A percentile compares a stretch with the other conserved stretches of the same genome.
Conservation (phyloP, 1,140 invertebrate species). For the Stegodyphus mimosarum region DNA sequence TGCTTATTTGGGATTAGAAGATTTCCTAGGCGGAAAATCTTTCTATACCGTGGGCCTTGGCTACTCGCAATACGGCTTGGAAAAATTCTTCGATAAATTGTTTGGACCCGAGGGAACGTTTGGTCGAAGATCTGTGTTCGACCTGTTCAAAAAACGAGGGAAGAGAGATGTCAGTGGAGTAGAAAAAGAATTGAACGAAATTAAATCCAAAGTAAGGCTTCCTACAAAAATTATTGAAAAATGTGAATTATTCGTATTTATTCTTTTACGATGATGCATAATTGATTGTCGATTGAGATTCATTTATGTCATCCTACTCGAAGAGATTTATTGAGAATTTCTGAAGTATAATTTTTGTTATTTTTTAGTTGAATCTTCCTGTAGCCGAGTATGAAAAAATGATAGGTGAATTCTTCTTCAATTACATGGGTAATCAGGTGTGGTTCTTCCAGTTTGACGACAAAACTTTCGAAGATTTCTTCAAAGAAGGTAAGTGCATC, state of each 20-base stretch:
- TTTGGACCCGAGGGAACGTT: conserved; percentile 55
- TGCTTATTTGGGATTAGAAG: conserved; percentile 47
- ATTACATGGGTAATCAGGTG: conserved; percentile 36
- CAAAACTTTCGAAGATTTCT: conserved; percentile 45
- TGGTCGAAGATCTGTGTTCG: conserved; percentile 50
- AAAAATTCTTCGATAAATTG: conserved; percentile 56
- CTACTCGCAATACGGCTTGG: conserved; percentile 45
- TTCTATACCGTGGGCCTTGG: conserved; percentile 39
- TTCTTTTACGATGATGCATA: no score
- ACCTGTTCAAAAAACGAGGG: conserved; percentile 46
- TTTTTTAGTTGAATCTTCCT: conserved; percentile 48
- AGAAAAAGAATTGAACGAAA: conserved; percentile 59
- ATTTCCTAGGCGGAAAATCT: conserved; percentile 48
- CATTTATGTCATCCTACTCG: no score
- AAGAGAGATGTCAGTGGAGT: conserved; percentile 38
- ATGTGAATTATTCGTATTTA: neutral
- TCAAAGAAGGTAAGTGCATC: conserved; percentile 23
- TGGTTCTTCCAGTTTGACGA: conserved; percentile 55
- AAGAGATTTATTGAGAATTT: no score
- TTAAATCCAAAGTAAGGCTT: conserved; percentile 45
- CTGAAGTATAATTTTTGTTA: neutral
- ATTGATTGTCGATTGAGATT: no score
- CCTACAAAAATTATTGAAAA: neutral
- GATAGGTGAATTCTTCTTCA: conserved; percentile 43
- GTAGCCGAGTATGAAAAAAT: conserved; percentile 22